A percentile compares a stretch with the other conserved stretches of the same genome.
Conservation (phyloP, 2,888 invertebrate genomes). For the Scaptomyza parva region DNA sequence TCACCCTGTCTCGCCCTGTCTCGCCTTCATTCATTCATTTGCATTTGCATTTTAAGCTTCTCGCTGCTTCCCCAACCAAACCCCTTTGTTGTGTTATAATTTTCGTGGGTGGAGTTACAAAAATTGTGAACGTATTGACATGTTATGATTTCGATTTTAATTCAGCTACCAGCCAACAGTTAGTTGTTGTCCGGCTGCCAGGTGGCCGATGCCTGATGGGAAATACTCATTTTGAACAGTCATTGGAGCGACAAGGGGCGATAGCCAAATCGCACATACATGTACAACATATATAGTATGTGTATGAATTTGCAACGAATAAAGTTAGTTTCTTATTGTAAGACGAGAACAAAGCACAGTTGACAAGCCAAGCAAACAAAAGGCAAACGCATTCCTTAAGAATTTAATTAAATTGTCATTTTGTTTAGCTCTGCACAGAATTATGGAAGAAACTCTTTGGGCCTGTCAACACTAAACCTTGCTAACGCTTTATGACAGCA, state of each 20-base stretch:
- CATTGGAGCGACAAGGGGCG: constrained; percentile 1
- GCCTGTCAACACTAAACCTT: neutral
- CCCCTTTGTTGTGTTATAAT: constrained; percentile 41
- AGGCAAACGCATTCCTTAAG: constrained; percentile 15
- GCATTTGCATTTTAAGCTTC: constrained; percentile 59
- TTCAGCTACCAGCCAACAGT: constrained; percentile 24
- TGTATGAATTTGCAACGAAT: neutral
- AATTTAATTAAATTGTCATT: constrained; percentile 40
- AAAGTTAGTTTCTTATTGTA: constrained; percentile 14
- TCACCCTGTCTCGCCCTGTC: constrained; percentile 19
- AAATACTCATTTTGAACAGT: constrained; percentile 1
- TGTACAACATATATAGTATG: neutral
- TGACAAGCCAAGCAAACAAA: constrained; percentile 18
- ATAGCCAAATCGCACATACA: neutral
- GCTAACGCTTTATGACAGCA: neutral
- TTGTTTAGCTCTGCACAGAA: neutral
- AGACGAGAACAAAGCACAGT: neutral
- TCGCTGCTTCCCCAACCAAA: constrained; percentile 18
- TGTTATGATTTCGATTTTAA: constrained; percentile 74
- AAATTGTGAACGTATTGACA: constrained; percentile 68
- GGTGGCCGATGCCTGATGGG: neutral
- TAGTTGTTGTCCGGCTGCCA: neutral
- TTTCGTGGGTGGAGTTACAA: constrained; percentile 4
- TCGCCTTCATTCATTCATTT: constrained; percentile 61
- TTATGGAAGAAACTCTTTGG: neutral